These are phyloP conservation scores for Ooceraea biroi DNA, from an alignment of 1,140 invertebrate species.

Conservation along the genomic window DNA sequence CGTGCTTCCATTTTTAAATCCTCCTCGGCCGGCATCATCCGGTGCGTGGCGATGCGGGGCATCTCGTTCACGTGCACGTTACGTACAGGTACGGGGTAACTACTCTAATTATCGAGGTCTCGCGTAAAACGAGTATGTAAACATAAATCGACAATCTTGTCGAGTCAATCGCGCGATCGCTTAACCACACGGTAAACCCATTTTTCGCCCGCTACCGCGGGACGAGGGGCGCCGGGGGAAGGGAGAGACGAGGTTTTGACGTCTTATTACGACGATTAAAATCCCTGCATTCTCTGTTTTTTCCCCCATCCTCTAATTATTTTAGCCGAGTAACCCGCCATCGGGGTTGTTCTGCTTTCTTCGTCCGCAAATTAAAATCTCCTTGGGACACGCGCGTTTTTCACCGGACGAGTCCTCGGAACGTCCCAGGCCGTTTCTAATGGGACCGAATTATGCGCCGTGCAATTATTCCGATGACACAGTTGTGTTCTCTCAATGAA, in stretches of 20 bases:
- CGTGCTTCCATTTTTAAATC: conserved; percentile 74
- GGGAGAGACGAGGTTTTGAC: conserved; percentile 46
- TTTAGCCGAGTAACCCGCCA: conserved; percentile 28
- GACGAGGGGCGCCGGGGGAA: not conserved
- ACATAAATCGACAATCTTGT: conserved; percentile 76
- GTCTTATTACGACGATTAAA: conserved; percentile 74
- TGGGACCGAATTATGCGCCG: conserved; percentile 22
- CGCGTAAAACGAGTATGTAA: conserved; percentile 77
- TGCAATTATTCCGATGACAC: conserved; percentile 36
- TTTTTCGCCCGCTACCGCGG: conserved; percentile 67
- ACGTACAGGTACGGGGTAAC: conserved; percentile 62
- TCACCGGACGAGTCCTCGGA: conserved; percentile 25
- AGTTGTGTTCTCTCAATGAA: too few relatives aligned
- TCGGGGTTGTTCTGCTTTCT: conserved; percentile 1
- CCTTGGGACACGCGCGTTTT: conserved; percentile 7
- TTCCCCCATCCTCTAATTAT: conserved; percentile 40
- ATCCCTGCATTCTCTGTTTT: conserved; percentile 38
- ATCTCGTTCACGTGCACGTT: conserved; percentile 32
- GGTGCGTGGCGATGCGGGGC: conserved; percentile 10
- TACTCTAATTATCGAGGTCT: conserved; percentile 76
- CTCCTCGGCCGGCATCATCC: conserved; percentile 66
- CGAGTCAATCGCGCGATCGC: conserved; percentile 68
- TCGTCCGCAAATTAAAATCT: conserved; percentile 45
- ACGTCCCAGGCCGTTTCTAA: conserved; percentile 42
- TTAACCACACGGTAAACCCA: conserved; percentile 68